These are phyloP conservation scores for Rhagium mordax DNA, from an alignment of 2,888 invertebrate genomes.

Conservation along the genomic window DNA sequence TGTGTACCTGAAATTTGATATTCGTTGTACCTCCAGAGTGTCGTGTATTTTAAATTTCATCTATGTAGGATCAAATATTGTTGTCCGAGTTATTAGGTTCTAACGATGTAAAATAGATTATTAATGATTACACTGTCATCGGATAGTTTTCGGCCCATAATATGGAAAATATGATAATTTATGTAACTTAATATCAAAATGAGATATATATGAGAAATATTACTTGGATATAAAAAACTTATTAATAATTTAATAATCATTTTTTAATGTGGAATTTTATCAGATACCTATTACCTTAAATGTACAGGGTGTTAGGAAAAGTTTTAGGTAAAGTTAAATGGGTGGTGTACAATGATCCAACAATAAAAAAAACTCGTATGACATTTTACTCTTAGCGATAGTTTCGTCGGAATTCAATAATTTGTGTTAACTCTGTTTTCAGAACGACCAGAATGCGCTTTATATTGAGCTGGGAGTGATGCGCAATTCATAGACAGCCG, in stretches of 20 bases:
- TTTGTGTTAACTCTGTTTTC: no score
- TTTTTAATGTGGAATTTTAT: no score
- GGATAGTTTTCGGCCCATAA: conserved; percentile 6
- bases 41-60: conserved; percentile 7
- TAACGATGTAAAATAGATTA: conserved; percentile 13
- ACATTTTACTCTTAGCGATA: no score
- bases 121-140: conserved; percentile 16
- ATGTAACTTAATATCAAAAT: conserved; percentile 15
- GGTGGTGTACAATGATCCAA: no score
- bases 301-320: no score
- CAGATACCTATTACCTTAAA: no score
- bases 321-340: no score
- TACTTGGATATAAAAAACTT: not conserved
- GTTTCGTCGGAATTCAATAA: no score
- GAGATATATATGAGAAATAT: not conserved
- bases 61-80: conserved; percentile 8
- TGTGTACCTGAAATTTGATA: conserved; percentile 16
- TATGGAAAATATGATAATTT: conserved; percentile 15
- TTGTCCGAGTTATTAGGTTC: conserved; percentile 1
- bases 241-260: not conserved
- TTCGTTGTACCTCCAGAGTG: not conserved
- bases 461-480: no score
- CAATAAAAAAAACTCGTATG: no score
- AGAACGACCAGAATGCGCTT: no score
- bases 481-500: no score